Conservation (phyloP, 2,113 vertebrate species). For the Leuciscus idus region DNA sequence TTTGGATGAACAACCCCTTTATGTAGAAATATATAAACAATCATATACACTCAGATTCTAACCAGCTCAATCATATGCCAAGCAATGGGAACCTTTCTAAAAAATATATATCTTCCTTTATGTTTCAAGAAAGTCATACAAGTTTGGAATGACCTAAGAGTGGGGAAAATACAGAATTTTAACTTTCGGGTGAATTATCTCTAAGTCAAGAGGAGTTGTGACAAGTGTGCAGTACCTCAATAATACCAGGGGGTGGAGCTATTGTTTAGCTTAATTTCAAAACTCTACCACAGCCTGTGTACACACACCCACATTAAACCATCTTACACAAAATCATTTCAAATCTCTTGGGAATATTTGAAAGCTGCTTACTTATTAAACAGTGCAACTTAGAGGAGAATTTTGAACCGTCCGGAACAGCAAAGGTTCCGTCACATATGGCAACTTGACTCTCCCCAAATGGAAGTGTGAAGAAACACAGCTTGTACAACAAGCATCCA, state of each 20-base stretch:
- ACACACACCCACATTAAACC: not conserved
- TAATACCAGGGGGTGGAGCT: constrained; percentile 64
- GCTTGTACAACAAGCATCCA: constrained; percentile 98
- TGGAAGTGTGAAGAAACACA: constrained; percentile 97
- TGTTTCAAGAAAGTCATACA: not conserved
- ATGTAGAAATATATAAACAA: not conserved
- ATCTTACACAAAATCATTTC: not conserved
- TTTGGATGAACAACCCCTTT: not conserved
- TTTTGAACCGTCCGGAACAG: constrained; percentile 92
- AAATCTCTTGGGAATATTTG: not conserved
- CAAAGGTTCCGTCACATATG: constrained; percentile 96
- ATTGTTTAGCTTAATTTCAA: constrained; percentile 36
- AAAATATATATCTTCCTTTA: not conserved
- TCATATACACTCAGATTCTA: not conserved
- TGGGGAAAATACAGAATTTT: not conserved
- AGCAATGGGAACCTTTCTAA: not conserved
- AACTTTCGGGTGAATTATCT: not conserved
- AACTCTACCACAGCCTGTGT: not conserved
- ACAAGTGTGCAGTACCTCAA: not conserved
- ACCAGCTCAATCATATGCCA: too few relatives aligned
- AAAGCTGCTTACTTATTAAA: constrained; percentile 89
- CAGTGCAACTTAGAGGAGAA: constrained; percentile 90
- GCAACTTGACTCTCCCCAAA: constrained; percentile 99
- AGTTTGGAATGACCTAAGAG: not conserved
- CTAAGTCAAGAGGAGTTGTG: not conserved